Evolutionary conservation across 2,888 invertebrate species (phyloP), one percentile per base, ranked within the genome.

Genomic region (Achlya flavicornis): DNA sequence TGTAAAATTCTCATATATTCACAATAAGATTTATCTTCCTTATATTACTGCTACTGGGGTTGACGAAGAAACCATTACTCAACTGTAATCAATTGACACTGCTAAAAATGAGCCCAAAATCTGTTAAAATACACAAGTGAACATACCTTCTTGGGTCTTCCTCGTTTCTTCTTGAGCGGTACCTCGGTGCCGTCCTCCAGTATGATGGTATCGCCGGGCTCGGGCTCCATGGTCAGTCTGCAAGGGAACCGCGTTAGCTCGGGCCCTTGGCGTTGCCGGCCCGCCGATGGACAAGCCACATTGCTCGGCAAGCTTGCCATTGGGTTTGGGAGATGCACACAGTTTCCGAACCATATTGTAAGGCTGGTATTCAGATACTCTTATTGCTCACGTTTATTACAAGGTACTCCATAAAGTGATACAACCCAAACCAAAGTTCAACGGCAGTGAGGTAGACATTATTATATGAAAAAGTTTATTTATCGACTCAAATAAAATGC

Each of bases 111-210:
- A n/a, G n/a, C n/a, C n/a, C n/a, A n/a, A n/a, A n/a, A n/a, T n/a
- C n/a, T 1, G 1, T 7, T 38, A 41, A 41, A 41, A 11, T 41
- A 41, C 11, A 12, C 2, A 6, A 12, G 41, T 41, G 41, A 12
- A 41, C 11, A 12, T 41, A 53, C 95, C 89, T 98, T 98, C 93
- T 97, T 97, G 67, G 98, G 97, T n/a, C 97, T 92, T 1, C 98
- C 98, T n/a, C 97, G 94, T 88, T 97, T 97, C 94, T 98, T 98
- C 92, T 97, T 97, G 60, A 96, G 96, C 0, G 97, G 96, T 69
- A 96, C 92, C 80, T 95, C 94, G 62, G 95, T 95, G 75, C 95
- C 95, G 88, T 95, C 95, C 80, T 95, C 95, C 63, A 95, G 93
- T 64, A 94, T 87, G 77, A 94, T 94, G 70, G 94, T 94, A 87